A percentile compares a stretch with the other conserved stretches of the same genome.
Conservation (phyloP, 1,140 invertebrate species). For the Macrocentrus cingulum region DNA sequence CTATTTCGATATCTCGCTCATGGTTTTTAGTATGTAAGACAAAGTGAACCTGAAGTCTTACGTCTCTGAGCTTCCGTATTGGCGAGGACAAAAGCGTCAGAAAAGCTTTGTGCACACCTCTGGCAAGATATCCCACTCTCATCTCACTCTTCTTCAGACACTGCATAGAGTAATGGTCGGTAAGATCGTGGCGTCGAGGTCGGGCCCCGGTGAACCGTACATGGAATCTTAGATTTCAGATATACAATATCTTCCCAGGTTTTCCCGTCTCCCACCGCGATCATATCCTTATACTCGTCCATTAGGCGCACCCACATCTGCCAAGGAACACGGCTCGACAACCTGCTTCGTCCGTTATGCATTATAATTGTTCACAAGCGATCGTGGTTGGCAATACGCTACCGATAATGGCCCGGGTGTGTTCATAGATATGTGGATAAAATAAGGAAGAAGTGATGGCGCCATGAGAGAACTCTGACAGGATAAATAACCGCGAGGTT, state of each 20-base stretch:
- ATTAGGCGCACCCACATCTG: conserved; percentile 6
- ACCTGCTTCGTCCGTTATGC: conserved; percentile 37
- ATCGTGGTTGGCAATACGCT: conserved; percentile 27
- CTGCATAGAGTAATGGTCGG: conserved; percentile 37
- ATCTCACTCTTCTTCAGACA: conserved; percentile 10
- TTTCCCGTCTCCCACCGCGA: not conserved
- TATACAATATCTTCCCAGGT: conserved; percentile 13
- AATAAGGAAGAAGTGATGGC: no score
- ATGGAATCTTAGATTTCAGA: conserved; percentile 41
- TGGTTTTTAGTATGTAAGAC: no score
- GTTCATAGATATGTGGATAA: conserved; percentile 29
- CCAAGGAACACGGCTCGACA: conserved; percentile 13
- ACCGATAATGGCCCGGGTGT: conserved; percentile 28
- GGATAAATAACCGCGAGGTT: no score
- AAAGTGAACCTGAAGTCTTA: no score
- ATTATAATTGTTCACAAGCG: conserved; percentile 32
- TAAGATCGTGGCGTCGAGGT: conserved; percentile 39
- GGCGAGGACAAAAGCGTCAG: no score
- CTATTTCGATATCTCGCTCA: no score
- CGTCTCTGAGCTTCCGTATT: no score
- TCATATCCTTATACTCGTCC: conserved; percentile 7
- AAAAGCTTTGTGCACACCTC: no score
- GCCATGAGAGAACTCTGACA: no score
- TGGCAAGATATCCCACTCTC: no score
- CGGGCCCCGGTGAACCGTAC: conserved; percentile 39